phyloP scores from a whole-genome alignment of 2,888 invertebrate genomes.

The Folsomia candida region DNA sequence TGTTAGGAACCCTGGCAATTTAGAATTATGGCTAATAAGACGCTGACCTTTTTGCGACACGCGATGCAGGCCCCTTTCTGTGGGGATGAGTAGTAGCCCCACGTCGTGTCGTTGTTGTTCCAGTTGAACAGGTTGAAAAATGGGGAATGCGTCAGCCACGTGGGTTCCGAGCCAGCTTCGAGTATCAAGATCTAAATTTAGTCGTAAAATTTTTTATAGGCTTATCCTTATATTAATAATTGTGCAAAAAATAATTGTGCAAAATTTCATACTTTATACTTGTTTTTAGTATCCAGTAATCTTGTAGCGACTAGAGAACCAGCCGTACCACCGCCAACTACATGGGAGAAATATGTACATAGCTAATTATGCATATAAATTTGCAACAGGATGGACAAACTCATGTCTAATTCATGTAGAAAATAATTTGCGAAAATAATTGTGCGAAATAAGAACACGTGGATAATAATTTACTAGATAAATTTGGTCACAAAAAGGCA shows the following conservation, averaged over 20 bases:
- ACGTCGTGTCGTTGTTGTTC: not conserved
- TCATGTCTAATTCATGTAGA: too few species aligned
- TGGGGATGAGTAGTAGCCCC: not conserved
- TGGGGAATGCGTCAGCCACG: not conserved
- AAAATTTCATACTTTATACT: slow-evolving; percentile 3
- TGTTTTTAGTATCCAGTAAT: not conserved
- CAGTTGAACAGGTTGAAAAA: not conserved
- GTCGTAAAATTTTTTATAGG: too few species aligned
- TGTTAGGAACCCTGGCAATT: not conserved
- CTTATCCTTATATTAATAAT: too few species aligned
- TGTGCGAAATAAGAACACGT: too few species aligned
- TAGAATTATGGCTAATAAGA: not conserved
- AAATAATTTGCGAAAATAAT: too few species aligned
- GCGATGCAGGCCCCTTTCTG: not conserved
- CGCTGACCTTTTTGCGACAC: not conserved
- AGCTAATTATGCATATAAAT: too few species aligned
- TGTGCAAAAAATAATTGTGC: too few species aligned
- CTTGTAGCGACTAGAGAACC: not conserved
- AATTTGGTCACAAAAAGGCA: too few species aligned
- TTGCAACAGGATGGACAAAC: too few species aligned
- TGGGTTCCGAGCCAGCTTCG: slow-evolving; percentile 12
- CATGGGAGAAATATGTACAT: too few species aligned
- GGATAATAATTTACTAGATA: too few species aligned
- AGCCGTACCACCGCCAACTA: slow-evolving; percentile 9
- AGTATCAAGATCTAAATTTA: slow-evolving; percentile 9